Evolutionary conservation across 2,888 invertebrate species (phyloP), one percentile per base, ranked within the genome.

Genomic region (Maniola hyperantus): DNA sequence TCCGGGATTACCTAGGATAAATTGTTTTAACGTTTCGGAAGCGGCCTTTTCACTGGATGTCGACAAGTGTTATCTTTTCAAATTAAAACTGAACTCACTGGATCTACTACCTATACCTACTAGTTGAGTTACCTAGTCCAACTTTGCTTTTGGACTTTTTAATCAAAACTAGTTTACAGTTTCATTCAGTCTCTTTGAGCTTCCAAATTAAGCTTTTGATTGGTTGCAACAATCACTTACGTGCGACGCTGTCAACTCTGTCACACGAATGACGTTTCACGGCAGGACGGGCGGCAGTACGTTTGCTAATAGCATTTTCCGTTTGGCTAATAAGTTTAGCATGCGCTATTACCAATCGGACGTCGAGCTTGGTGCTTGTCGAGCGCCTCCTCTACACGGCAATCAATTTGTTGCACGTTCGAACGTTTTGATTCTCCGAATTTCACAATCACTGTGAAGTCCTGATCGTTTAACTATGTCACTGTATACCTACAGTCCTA

Each of bases 321-420:
- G 89, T 89, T 89, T 86, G 84, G 83, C 85, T 92, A 91, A 92
- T 92, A 89, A 91, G 91, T 89, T 92, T 92, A 91, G 89, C 90
- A 88, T 88, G 84, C 86, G 82, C 89, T 91, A 92, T 91, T 91
- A 91, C 88, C 91, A 92, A 91, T 92, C 88, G 85, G 81, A 84
- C 82, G 86, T 82, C 82, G 84, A 83, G 86, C 81, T 84, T 80
- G 85, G 79, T 81, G 85, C 81, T 82, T 77, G 78, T 76, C 80
- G 83, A 83, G 81, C 83, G 82, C 84, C 82, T 81, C 84, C 82
- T 81, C 83, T 84, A 85, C 84, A 81, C 80, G 70, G 71, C 91
- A 91, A 92, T 92, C 90, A 91, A 91, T 91, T 89, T 87, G 88
- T 86, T 89, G 87, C 84, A 86, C 83, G 83, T 88, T 85, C 83